Base-by-base conservation (phyloP, 2,888 invertebrate genomes). In the Apamea anceps region DNA sequence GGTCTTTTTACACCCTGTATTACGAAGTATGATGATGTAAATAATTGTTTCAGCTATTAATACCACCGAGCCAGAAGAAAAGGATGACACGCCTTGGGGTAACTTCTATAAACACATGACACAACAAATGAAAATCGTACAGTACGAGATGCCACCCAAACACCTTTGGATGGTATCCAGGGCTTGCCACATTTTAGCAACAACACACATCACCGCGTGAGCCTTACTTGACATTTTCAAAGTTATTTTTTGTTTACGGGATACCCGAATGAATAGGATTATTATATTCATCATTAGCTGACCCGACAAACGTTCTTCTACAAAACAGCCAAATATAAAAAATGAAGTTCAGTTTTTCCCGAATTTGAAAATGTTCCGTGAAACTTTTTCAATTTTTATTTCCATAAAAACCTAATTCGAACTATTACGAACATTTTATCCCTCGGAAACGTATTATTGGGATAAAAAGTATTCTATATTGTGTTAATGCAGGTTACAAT, bases 191-290 rank as follows among this genome's bases (percentile, higher is more conserved):
- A 65, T 79, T 15, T 81, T 90, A 10, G 70, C 83, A 8, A 79
- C 79, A 2, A 90, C 90, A 32, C 84, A 86, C 70, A 75, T 77
- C 37, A 74, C 75, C 71, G 86, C 87, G 89, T 90, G 70, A 90
- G 89, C 85, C 42, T 62, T 57, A n/a, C 4, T 37, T 45, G 37
- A 37, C 21, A 51, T 28, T 10, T n/a, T 28, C 15, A 37, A 42
- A 57, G 4, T 57, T 32, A 28, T 6, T 32, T 45, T 45, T 45
- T 21, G 28, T 45, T 57, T 66, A 12, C 3, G 10, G 25, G 1
- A 28, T 54, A 28, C 2, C 21, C 10, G n/a, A 45, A 67, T 67
- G 10, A 70, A 51, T n/a, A 48, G 7, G 21, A 48, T 21, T 51
- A 18, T 32, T 51, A 21, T 28, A 37, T 37, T 42, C 8, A 25